Base-by-base conservation (phyloP, 2,888 invertebrate genomes). In the Leptothorax acervorum region DNA sequence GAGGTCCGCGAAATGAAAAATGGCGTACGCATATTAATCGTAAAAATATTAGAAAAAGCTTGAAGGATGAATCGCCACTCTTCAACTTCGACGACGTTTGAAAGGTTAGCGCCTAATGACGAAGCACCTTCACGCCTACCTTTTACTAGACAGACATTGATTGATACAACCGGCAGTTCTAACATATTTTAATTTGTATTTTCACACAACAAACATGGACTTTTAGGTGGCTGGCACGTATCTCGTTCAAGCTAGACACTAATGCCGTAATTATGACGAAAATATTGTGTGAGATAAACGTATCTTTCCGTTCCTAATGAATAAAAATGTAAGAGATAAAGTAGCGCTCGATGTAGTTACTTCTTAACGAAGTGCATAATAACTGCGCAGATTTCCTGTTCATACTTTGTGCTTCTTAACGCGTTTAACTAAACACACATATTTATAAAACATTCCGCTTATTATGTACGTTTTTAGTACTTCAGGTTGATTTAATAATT, bases 181-280 rank as follows among this genome's bases (percentile, higher is more conserved):
- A 86, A 86, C 88, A 87, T 91, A 90, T 92, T 92, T 92, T 91
- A 92, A 93, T 93, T 91, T 93, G 88, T 91, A 86, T 92, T 91
- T 92, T 92, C 92, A 88, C 92, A 86, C 89, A 89, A 86, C 86
- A 83, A 86, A 88, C 84, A 75, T 60, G 83, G 71, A 82, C 83
- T 89, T 88, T 81, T 82, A 23, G 35, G 31, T 45, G 18, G 6
- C 63, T 68, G 68, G 39, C 84, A 57, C 81, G 39, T 66, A 23
- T 18, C 63, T 62, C 76, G 23, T 71, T 62, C 35, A 55, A 51
- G 62, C 62, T 68, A 85, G 60, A 42, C 23, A 60, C 23, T 71
- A 57, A 79, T 45, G 48, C 39, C 39, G 48, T 62, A 81, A 81
- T 81, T 73, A 81, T 60, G 48, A 71, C 28, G 48, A 81, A 81